These are phyloP conservation scores for Pseudopipra pipra DNA, from an alignment of 2,113 vertebrate genomes.

Conservation along the genomic window DNA sequence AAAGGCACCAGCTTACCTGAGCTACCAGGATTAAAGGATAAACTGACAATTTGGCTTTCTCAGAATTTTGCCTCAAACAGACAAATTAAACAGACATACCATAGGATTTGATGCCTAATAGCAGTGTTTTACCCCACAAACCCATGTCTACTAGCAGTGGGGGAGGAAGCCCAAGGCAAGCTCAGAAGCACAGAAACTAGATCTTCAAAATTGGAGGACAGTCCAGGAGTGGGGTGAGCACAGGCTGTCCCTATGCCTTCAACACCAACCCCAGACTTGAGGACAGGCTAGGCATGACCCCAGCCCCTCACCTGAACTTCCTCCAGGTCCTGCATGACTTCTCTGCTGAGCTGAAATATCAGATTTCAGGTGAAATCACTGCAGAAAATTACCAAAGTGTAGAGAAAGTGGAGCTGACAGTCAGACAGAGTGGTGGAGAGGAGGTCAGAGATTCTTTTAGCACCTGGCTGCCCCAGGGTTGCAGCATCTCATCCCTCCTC, in stretches of 20 bases:
- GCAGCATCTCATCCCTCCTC: not conserved
- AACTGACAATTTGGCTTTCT: not conserved
- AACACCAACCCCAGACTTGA: accelerated
- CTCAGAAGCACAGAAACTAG: not conserved
- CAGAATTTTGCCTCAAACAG: not conserved
- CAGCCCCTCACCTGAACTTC: not conserved
- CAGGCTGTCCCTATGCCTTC: not conserved
- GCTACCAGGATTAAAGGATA: not conserved
- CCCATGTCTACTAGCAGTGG: accelerated
- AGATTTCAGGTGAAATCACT: not conserved
- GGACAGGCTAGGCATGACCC: not conserved
- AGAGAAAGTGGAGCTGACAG: not conserved
- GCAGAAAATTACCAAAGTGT: not conserved
- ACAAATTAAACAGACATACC: not conserved
- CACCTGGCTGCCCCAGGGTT: not conserved
- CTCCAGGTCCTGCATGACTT: accelerated
- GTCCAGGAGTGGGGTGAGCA: not conserved
- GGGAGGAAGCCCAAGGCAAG: not conserved
- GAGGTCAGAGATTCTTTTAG: not conserved
- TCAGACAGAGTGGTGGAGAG: not conserved
- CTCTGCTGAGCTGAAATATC: not conserved
- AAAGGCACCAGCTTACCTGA: not conserved
- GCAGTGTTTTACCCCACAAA: not conserved
- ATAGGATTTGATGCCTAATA: not conserved
- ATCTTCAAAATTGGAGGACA: not conserved